Percentiles rank a stretch among this genome's conserved stretches.
These are phyloP conservation scores for Ichneumoninae sp. DNA, from an alignment of 2,888 invertebrate species.

Conservation along the genomic window DNA sequence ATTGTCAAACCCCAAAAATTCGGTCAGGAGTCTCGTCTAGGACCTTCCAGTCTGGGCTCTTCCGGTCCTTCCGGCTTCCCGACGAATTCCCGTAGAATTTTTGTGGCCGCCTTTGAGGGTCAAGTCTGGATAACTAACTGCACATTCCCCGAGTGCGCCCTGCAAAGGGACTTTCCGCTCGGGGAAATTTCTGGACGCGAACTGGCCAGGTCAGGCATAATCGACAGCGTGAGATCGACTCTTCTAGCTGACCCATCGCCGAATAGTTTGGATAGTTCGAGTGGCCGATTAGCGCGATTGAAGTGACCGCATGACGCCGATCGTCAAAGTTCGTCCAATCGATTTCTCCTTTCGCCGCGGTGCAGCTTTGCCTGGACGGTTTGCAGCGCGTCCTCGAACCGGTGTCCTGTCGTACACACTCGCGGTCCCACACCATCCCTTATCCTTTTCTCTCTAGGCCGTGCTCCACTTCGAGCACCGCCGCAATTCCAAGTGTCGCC, in stretches of 20 bases:
- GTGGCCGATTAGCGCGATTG: slow-evolving; percentile 33
- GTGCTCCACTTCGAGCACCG: slow-evolving; percentile 48
- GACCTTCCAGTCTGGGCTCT: not conserved
- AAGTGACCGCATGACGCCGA: slow-evolving; percentile 11
- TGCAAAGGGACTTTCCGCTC: not conserved
- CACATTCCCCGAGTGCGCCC: too few relatives aligned
- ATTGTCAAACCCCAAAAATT: not conserved
- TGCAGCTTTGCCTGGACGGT: not conserved
- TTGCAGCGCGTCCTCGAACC: slow-evolving; percentile 31
- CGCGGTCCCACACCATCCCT: not conserved
- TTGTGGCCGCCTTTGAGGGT: not conserved
- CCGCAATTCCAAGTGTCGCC: slow-evolving; percentile 63
- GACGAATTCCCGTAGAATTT: not conserved
- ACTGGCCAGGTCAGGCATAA: not conserved
- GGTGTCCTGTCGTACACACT: slow-evolving; percentile 39
- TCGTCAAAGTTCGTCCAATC: slow-evolving; percentile 18
- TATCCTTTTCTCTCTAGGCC: slow-evolving; percentile 45
- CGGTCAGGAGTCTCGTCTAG: not conserved
- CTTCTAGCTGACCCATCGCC: not conserved
- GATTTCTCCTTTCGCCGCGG: slow-evolving; percentile 15
- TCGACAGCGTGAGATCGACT: not conserved
- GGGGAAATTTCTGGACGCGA: not conserved
- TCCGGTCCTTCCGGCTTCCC: not conserved
- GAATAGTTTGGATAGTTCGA: slow-evolving; percentile 34
- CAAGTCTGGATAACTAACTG: not conserved